Conservation (phyloP, 2,797 vertebrate species). For the Labeo calbasu region DNA sequence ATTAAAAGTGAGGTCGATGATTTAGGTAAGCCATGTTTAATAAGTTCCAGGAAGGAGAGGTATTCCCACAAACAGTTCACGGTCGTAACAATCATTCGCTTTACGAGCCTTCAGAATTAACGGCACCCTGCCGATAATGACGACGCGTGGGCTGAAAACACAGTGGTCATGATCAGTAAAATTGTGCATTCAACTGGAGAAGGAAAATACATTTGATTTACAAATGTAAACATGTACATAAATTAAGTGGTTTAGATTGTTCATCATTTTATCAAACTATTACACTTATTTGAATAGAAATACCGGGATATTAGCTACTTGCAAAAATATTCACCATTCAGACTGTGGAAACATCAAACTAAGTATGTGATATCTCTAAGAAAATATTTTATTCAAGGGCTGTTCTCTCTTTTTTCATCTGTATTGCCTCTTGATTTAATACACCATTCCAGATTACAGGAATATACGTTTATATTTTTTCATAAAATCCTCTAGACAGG, state of each 20-base stretch:
- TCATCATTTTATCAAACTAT: slow-evolving; percentile 29
- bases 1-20: slow-evolving; percentile 11
- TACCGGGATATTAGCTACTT: slow-evolving; percentile 14
- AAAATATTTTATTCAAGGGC: slow-evolving; percentile 35
- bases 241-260: slow-evolving; percentile 10
- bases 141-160: background rate
- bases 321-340: slow-evolving; percentile 38
- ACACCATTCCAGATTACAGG: slow-evolving; percentile 2
- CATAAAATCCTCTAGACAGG: slow-evolving; percentile 30
- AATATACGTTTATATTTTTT: background rate
- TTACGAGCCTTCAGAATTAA: slow-evolving; percentile 2
- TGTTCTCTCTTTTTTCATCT: background rate
- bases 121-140: background rate
- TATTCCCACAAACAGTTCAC: slow-evolving; percentile 33
- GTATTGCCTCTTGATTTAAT: slow-evolving; percentile 15
- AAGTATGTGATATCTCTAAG: slow-evolving; percentile 8
- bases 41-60: slow-evolving; percentile 18
- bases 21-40: slow-evolving; percentile 19
- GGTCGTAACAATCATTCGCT: slow-evolving; percentile 37
- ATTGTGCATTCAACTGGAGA: slow-evolving; percentile 5
- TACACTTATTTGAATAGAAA: slow-evolving; percentile 31
- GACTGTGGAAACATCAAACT: slow-evolving; percentile 13
- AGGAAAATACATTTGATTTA: slow-evolving; percentile 36
- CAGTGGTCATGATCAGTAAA: slow-evolving; percentile 28
- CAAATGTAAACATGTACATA: slow-evolving; percentile 34